These are phyloP conservation scores for Euclidia mi DNA, from an alignment of 2,888 invertebrate genomes.

Conservation along the genomic window DNA sequence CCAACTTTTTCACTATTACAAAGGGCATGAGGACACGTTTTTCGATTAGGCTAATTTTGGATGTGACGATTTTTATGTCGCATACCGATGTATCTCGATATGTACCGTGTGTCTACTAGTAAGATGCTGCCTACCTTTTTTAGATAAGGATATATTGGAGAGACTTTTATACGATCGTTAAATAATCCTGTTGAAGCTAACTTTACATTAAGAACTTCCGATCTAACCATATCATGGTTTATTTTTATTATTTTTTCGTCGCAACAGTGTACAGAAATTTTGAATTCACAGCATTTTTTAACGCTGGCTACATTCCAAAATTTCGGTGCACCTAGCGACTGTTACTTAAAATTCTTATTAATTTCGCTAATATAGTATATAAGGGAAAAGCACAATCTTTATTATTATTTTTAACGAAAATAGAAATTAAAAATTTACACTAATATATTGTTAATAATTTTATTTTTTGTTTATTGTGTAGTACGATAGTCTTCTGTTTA, in stretches of 20 bases:
- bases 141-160: slow-evolving; percentile 89
- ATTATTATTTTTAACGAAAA: slow-evolving; percentile 77
- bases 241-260: slow-evolving; percentile 62
- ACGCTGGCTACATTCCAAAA: slow-evolving; percentile 71
- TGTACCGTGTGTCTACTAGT: slow-evolving; percentile 80
- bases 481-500: slow-evolving; percentile 72
- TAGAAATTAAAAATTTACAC: slow-evolving; percentile 73
- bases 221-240: slow-evolving; percentile 83
- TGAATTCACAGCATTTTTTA: slow-evolving; percentile 57
- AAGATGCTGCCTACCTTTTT: slow-evolving; percentile 86
- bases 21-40: slow-evolving; percentile 73
- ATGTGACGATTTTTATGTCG: slow-evolving; percentile 77
- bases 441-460: slow-evolving; percentile 89
- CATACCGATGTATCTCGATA: slow-evolving; percentile 66
- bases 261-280: slow-evolving; percentile 59
- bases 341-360: slow-evolving; percentile 68
- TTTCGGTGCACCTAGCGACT: slow-evolving; percentile 60
- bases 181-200: slow-evolving; percentile 88
- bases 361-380: slow-evolving; percentile 87
- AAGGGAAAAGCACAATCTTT: slow-evolving; percentile 86
- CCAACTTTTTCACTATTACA: slow-evolving; percentile 82
- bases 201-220: slow-evolving; percentile 87
- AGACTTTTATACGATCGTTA: slow-evolving; percentile 90
- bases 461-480: slow-evolving; percentile 82
- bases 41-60: slow-evolving; percentile 70